Evolutionary conservation across 2,797 vertebrate genomes (phyloP).

Genomic region (Petrocephalus sullivani): DNA sequence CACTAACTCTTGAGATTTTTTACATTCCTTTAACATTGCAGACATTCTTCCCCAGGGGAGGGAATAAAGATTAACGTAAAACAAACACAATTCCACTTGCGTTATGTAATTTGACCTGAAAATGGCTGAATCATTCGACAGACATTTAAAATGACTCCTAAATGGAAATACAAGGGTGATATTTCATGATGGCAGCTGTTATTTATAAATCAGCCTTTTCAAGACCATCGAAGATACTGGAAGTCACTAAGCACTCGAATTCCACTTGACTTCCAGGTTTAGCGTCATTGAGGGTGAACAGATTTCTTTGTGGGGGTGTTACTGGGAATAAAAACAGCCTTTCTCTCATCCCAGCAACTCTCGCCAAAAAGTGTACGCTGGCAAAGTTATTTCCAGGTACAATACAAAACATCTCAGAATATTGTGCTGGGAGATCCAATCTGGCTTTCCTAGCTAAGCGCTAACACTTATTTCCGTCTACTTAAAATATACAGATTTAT

Average conservation of each 20-base stretch:
- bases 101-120: conserved; percentile 1
- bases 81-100: conserved; percentile 14
- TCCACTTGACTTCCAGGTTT: not conserved
- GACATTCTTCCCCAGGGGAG: not conserved
- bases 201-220: not conserved
- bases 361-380: not conserved
- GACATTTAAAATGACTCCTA: conserved; percentile 1
- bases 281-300: not conserved
- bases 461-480: not conserved
- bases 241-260: not conserved
- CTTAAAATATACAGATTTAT: not conserved
- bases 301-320: not conserved
- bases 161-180: not conserved
- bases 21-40: conserved; percentile 25
- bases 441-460: not conserved
- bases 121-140: not conserved
- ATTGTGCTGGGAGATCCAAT: not conserved
- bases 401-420: not conserved
- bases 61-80: conserved; percentile 4
- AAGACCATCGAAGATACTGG: not conserved
- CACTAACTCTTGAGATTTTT: conserved; percentile 22
- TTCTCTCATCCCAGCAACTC: not conserved
- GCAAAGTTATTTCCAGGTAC: not conserved
- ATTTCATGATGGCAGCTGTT: not conserved
- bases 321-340: not conserved